phyloP scores from a whole-genome alignment of 2,888 invertebrate species.

The Callinectes sapidus region DNA sequence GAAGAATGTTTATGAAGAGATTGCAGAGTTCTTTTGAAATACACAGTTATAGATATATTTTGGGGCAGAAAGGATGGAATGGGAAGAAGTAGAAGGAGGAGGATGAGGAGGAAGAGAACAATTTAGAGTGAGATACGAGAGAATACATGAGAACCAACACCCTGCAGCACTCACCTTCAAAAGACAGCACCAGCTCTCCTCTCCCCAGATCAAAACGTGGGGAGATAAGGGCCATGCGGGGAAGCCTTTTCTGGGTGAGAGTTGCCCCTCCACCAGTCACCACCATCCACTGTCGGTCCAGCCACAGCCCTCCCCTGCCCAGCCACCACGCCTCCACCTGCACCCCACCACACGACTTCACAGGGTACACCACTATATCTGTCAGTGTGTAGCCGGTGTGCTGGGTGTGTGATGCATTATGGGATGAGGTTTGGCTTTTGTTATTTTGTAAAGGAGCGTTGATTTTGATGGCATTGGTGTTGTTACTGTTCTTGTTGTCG shows the following conservation, averaged over 20 bases:
- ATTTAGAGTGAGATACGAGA: neutral
- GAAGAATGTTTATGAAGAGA: too few species aligned
- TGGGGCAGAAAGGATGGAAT: too few species aligned
- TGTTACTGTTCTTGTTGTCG: neutral
- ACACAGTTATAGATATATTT: too few species aligned
- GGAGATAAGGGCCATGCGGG: slow-evolving; percentile 85
- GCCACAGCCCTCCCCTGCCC: slow-evolving; percentile 86
- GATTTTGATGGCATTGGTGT: neutral
- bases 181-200: slow-evolving; percentile 75
- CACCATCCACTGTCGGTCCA: slow-evolving; percentile 96
- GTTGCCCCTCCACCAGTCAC: slow-evolving; percentile 87
- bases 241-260: slow-evolving; percentile 90
- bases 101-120: too few species aligned
- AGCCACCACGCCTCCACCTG: slow-evolving; percentile 85
- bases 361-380: slow-evolving; percentile 86
- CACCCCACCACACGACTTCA: slow-evolving; percentile 92
- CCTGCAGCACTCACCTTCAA: slow-evolving; percentile 67
- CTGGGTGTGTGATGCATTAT: neutral
- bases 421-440: neutral
- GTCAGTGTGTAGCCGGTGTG: slow-evolving; percentile 74
- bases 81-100: too few species aligned
- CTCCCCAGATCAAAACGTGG: slow-evolving; percentile 83
- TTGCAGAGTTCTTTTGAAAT: too few species aligned
- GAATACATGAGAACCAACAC: neutral
- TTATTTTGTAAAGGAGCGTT: neutral